Evolutionary conservation across 2,797 vertebrate genomes (phyloP), one percentile per base, ranked within the genome.

Genomic region (Spheniscus humboldti): DNA sequence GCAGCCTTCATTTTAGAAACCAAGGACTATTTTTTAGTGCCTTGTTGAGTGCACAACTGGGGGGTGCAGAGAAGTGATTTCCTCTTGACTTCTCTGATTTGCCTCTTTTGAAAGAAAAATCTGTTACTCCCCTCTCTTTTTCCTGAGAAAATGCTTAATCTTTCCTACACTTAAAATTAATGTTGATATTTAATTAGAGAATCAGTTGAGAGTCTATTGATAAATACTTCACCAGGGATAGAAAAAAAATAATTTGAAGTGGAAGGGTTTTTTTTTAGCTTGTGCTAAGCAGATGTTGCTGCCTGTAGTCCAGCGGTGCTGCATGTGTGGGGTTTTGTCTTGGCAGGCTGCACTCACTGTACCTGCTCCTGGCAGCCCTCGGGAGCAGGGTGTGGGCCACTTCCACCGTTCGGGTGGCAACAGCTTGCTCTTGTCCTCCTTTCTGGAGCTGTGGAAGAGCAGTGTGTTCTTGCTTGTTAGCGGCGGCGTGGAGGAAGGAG

Each of bases 401-500:
- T 43, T 62, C 67, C 67, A 35, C 25, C 0, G 1, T 4, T 31
- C 0, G 9, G 35, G 28, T 43, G 71, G 72, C 66, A 60, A 20
- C 62, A 6, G 35, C 48, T 50, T 10, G 25, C 30, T 20, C 41
- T 19, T 50, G 14, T 20, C 14, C 69, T 77, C 62, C 71, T 64
- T 11, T 25, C 55, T 27, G 79, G 5, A 59, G 68, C 60, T 7
- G 0, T 0, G 79, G 67, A 50, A n/a, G 30, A 27, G 22, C 80
- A 28, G 84, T 92, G 0, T 94, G 87, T 68, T 71, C 63, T 13
- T 63, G 80, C 96, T 59, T 84, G 89, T 90, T 5, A 4, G 47
- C 1, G 0, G 52, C 2, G 0, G 4, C 2, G 5, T 2, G 14
- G 52, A 56, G 72, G 60, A 43, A 37, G 7, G 82, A 87, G 71